A percentile compares a stretch with the other conserved stretches of the same genome.
phyloP scores from a whole-genome alignment of 1,140 invertebrate species.

The Drosophila sulfurigaster region DNA sequence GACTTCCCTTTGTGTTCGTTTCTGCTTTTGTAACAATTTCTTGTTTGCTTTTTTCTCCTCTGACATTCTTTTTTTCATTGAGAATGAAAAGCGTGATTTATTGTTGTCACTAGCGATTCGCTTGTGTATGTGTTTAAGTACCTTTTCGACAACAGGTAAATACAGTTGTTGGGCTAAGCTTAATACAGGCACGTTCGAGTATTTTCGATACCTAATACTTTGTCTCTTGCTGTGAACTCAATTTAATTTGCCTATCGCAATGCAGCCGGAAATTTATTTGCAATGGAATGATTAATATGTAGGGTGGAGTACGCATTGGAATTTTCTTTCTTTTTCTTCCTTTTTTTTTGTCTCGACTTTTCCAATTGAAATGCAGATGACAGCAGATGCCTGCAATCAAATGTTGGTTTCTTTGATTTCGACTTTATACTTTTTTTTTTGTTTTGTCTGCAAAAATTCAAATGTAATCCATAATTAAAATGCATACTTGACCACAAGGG shows the following conservation, averaged over 20 bases:
- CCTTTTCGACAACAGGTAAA: background rate
- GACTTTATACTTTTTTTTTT: background rate
- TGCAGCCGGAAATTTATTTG: slow-evolving; percentile 28
- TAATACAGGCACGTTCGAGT: slow-evolving; percentile 61
- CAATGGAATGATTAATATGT: slow-evolving; percentile 14
- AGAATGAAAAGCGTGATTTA: slow-evolving; percentile 58
- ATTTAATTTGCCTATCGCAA: slow-evolving; percentile 25
- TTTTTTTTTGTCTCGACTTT: background rate
- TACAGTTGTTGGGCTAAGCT: slow-evolving; percentile 10
- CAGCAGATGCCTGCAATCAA: background rate
- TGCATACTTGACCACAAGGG: background rate
- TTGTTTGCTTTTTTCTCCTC: slow-evolving; percentile 17
- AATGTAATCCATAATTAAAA: background rate
- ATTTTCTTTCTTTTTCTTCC: background rate
- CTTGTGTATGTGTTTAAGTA: background rate
- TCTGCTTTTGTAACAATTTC: slow-evolving; percentile 37
- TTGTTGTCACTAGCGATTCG: slow-evolving; percentile 14
- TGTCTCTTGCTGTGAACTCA: slow-evolving; percentile 16
- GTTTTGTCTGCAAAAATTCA: background rate
- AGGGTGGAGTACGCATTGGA: background rate
- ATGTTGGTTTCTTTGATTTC: background rate
- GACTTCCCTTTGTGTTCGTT: slow-evolving; percentile 9
- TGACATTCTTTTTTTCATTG: background rate
- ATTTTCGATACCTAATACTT: slow-evolving; percentile 15
- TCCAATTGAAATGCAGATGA: slow-evolving; percentile 20